phyloP scores from a whole-genome alignment of 2,888 invertebrate species.

The Abscondita cerata region DNA sequence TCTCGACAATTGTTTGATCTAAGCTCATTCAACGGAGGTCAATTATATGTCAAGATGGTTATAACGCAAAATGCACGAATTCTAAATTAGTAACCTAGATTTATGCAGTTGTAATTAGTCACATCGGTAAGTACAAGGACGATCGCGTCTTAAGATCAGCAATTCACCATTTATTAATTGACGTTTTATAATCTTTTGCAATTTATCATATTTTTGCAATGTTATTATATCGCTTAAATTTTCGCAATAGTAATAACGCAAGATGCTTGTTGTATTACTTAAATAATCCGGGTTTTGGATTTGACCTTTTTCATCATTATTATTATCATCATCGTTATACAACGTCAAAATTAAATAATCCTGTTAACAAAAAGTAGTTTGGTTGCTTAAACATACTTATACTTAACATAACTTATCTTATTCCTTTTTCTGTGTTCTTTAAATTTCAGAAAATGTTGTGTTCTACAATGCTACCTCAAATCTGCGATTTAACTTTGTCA shows the following conservation, averaged over 20 bases:
- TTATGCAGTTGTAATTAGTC: constrained; percentile 31
- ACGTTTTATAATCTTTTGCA: constrained; percentile 25
- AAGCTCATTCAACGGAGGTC: constrained; percentile 24
- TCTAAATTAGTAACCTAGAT: constrained; percentile 33
- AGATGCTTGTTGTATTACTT: background rate
- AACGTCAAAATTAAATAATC: no score
- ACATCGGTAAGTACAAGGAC: constrained; percentile 30
- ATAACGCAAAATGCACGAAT: constrained; percentile 29
- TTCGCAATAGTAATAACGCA: no score
- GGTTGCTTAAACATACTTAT: no score
- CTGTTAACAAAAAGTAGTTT: no score
- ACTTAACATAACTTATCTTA: no score
- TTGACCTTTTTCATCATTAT: no score
- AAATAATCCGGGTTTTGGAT: no score
- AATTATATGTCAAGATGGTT: constrained; percentile 16
- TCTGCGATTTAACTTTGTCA: no score
- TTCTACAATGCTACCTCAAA: no score
- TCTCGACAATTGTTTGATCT: background rate
- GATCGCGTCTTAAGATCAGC: constrained; percentile 23
- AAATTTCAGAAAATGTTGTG: no score
- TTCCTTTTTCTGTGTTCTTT: no score
- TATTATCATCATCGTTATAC: no score
- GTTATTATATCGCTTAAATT: background rate
- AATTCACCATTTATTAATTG: constrained; percentile 31
- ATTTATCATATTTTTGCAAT: constrained; percentile 23